Evolutionary conservation across 2,888 invertebrate genomes (phyloP).

Genomic region (Panzeria rudis): DNA sequence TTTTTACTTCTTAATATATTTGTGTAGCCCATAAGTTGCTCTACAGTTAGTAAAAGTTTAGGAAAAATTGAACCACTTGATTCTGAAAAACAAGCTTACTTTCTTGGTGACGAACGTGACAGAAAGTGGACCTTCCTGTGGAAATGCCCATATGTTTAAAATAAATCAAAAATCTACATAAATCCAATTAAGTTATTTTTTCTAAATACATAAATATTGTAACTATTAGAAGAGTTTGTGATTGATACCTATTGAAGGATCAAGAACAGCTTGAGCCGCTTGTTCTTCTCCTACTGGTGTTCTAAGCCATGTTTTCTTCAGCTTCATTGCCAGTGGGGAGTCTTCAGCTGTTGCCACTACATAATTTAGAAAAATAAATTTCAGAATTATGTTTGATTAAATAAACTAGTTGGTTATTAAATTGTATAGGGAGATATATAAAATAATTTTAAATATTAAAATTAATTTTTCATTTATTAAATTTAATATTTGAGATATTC

Average conservation of each 20-base stretch:
- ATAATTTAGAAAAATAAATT: constrained; percentile 70
- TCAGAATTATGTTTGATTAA: constrained; percentile 55
- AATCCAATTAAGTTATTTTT: constrained; percentile 45
- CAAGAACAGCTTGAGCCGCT: constrained; percentile 88
- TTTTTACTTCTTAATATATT: no score
- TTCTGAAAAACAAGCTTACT: no score
- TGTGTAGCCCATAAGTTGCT: no score
- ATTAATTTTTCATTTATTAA: no score
- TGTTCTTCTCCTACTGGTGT: constrained; percentile 89
- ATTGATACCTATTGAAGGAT: constrained; percentile 87
- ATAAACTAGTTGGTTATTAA: constrained; percentile 2
- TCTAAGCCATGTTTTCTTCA: constrained; percentile 90
- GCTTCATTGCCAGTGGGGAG: constrained; percentile 88
- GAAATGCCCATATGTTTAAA: no score
- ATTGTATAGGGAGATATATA: background rate
- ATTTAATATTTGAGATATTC: background rate
- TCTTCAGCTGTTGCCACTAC: constrained; percentile 88
- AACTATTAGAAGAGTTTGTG: constrained; percentile 53
- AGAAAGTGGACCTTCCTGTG: no score
- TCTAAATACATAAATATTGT: constrained; percentile 46
- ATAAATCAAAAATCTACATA: constrained; percentile 48
- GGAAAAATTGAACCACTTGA: no score
- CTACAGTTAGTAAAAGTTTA: no score
- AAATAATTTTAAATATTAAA: no score
- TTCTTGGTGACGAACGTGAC: no score